phyloP scores from a whole-genome alignment of 2,888 invertebrate species.

The Timema podura region DNA sequence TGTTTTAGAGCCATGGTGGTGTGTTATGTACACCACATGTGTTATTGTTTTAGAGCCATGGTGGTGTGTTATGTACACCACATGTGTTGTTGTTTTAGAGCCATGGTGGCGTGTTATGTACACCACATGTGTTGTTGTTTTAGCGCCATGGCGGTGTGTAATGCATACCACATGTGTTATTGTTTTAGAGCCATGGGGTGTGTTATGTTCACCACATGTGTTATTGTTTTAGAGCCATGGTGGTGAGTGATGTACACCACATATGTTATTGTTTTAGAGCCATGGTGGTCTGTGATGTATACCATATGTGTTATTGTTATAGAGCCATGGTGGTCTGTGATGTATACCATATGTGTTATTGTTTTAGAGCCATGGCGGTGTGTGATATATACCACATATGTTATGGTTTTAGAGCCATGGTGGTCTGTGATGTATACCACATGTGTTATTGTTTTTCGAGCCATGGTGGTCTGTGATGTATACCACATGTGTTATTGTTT shows the following conservation, averaged over 20 bases:
- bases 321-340: slow-evolving; percentile 45
- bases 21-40: no score
- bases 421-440: no score
- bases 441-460: slow-evolving; percentile 35
- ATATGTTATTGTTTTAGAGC: slow-evolving; percentile 37
- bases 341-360: no score
- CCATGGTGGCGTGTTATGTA: slow-evolving; percentile 44
- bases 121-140: not conserved
- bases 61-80: no score
- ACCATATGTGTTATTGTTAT: not conserved
- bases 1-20: slow-evolving; percentile 44
- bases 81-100: slow-evolving; percentile 35
- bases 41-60: slow-evolving; percentile 40
- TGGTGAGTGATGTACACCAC: no score
- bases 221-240: slow-evolving; percentile 41
- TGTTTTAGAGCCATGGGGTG: slow-evolving; percentile 43
- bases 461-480: slow-evolving; percentile 44
- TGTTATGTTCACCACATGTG: no score
- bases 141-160: slow-evolving; percentile 44
- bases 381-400: no score
- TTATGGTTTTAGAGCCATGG: slow-evolving; percentile 41
- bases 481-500: not conserved
- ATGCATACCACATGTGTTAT: no score
- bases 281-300: slow-evolving; percentile 43
- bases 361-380: slow-evolving; percentile 44